Evolutionary conservation across 2,888 invertebrate species (phyloP).

Genomic region (Cryptophagus acutangulus): DNA sequence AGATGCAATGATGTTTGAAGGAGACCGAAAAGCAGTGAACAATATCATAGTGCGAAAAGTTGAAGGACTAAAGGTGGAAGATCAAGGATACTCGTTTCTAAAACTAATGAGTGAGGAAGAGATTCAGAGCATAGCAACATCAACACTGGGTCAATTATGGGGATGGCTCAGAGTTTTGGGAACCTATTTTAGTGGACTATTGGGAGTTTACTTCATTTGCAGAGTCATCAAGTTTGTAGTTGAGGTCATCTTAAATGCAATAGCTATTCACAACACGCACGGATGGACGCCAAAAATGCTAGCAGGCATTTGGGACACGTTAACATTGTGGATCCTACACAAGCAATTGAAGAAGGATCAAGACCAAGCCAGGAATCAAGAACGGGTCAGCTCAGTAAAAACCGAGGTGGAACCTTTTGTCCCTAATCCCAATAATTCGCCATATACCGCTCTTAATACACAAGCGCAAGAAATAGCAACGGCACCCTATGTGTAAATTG

Average conservation of each 20-base stretch:
- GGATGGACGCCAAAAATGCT: slow-evolving; percentile 14
- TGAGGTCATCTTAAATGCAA: slow-evolving; percentile 14
- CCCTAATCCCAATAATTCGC: too few relatives aligned
- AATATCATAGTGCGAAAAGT: slow-evolving; percentile 20
- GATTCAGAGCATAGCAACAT: slow-evolving; percentile 14
- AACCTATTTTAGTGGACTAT: slow-evolving; percentile 14
- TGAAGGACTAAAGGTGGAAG: slow-evolving; percentile 14
- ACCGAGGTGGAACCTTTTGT: too few relatives aligned
- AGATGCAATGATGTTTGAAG: slow-evolving; percentile 14
- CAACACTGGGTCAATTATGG: slow-evolving; percentile 16
- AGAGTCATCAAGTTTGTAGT: slow-evolving; percentile 10
- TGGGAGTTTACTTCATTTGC: slow-evolving; percentile 18
- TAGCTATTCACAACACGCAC: slow-evolving; percentile 14
- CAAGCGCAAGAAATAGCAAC: too few relatives aligned
- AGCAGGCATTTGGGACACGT: slow-evolving; percentile 15
- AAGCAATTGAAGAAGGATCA: too few relatives aligned
- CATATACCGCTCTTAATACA: too few relatives aligned
- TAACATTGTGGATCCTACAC: slow-evolving; percentile 8
- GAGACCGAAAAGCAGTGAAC: slow-evolving; percentile 19
- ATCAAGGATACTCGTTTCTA: slow-evolving; percentile 16
- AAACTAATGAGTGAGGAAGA: slow-evolving; percentile 15
- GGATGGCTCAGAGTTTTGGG: slow-evolving; percentile 18
- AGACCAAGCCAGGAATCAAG: too few relatives aligned
- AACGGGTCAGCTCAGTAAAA: too few relatives aligned
- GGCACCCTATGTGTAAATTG: too few relatives aligned